Evolutionary conservation across 2,888 invertebrate genomes (phyloP).

Genomic region (Drosophila mimetica): DNA sequence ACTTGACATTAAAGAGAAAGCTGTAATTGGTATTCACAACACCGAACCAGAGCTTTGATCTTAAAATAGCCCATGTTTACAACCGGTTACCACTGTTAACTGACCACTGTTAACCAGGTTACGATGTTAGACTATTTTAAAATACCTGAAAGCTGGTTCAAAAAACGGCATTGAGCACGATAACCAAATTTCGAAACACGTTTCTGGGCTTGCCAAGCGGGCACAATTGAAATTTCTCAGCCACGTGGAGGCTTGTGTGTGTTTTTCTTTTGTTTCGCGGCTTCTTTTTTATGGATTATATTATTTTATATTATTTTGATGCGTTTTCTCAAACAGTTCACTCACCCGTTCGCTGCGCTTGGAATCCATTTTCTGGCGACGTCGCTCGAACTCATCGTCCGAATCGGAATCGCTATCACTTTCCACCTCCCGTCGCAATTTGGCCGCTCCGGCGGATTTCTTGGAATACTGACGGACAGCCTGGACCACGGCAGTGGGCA

Average conservation of each 20-base stretch:
- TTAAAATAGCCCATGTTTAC: background rate
- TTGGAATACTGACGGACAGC: constrained; percentile 75
- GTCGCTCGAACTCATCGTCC: constrained; percentile 84
- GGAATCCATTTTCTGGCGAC: constrained; percentile 62
- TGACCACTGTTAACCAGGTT: constrained; percentile 22
- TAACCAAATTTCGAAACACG: constrained; percentile 32
- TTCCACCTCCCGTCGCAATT: constrained; percentile 67
- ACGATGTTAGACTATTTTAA: constrained; percentile 4
- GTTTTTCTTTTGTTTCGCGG: background rate
- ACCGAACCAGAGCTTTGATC: constrained; percentile 5
- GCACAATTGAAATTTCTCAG: constrained; percentile 6
- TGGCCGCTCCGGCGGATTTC: constrained; percentile 65
- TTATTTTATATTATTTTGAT: constrained; percentile 1
- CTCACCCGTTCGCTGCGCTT: constrained; percentile 78
- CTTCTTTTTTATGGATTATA: constrained; percentile 4
- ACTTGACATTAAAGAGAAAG: background rate
- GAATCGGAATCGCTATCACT: constrained; percentile 86
- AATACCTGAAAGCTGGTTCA: constrained; percentile 20
- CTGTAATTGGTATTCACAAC: background rate
- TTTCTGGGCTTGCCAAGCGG: constrained; percentile 17
- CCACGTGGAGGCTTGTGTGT: constrained; percentile 40
- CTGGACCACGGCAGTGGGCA: constrained; percentile 41
- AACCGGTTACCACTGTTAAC: constrained; percentile 7
- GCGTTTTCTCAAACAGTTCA: constrained; percentile 29
- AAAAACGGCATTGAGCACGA: constrained; percentile 44